Evolutionary conservation across 2,797 vertebrate genomes (phyloP).

Genomic region (Esox masquinongy): DNA sequence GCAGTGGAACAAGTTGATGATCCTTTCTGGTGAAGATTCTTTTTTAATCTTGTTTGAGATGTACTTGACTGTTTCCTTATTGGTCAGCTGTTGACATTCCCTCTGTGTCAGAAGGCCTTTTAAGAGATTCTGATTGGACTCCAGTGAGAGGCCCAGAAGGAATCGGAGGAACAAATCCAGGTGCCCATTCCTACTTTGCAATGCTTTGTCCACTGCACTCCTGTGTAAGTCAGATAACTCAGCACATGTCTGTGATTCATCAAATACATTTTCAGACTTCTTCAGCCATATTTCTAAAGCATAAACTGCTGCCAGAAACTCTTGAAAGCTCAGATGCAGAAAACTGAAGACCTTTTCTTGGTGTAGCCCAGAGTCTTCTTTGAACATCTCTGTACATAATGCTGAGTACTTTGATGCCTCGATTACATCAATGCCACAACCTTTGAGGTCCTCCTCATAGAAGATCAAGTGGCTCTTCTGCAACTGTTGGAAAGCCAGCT

Average conservation of each 20-base stretch:
- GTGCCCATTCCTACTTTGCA: neutral
- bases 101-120: conserved; percentile 4
- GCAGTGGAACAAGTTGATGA: conserved; percentile 4
- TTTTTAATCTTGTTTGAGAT: neutral
- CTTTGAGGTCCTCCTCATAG: neutral
- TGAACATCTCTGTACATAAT: neutral
- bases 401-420: neutral
- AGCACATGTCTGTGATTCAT: neutral
- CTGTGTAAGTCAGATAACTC: neutral
- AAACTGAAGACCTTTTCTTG: neutral
- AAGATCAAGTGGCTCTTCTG: neutral
- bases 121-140: conserved; percentile 3
- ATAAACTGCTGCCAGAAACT: conserved; percentile 1
- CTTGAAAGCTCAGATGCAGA: neutral
- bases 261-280: neutral
- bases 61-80: neutral
- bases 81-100: neutral
- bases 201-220: neutral
- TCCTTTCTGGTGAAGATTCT: neutral
- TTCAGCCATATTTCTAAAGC: neutral
- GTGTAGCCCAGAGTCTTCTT: neutral
- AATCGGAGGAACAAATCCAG: neutral
- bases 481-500: neutral
- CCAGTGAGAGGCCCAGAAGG: conserved; percentile 1
- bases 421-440: neutral